A percentile compares a stretch with the other conserved stretches of the same genome.
These are phyloP conservation scores for Rhinophrynus dorsalis DNA, from an alignment of 2,797 vertebrate species.

Conservation along the genomic window DNA sequence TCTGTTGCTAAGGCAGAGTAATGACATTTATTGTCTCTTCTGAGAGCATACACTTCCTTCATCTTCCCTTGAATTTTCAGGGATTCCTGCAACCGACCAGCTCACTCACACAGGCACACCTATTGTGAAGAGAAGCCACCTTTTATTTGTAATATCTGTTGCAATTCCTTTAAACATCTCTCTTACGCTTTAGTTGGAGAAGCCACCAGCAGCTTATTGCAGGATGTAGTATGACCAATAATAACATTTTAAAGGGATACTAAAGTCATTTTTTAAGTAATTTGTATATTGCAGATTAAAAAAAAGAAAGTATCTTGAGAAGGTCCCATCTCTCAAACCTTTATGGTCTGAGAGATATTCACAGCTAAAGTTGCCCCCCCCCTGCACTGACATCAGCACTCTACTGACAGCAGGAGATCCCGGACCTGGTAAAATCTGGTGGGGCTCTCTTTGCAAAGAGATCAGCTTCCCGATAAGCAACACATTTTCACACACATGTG, in stretches of 20 bases:
- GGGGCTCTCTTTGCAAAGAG: too few relatives aligned
- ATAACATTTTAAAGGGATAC: background rate
- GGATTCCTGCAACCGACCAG: background rate
- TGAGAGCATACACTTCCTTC: background rate
- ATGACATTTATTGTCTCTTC: constrained; percentile 16
- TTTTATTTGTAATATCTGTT: constrained; percentile 6
- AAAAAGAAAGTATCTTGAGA: too few relatives aligned
- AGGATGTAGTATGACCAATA: background rate
- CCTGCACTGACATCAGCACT: too few relatives aligned
- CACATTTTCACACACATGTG: too few relatives aligned
- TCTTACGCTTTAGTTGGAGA: background rate
- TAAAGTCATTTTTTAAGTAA: too few relatives aligned
- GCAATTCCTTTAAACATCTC: constrained; percentile 9
- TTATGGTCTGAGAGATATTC: too few relatives aligned
- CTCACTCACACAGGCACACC: background rate
- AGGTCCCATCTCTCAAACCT: too few relatives aligned
- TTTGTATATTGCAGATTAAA: too few relatives aligned
- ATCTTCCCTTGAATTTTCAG: constrained; percentile 9
- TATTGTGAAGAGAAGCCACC: background rate
- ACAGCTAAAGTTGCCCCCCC: too few relatives aligned
- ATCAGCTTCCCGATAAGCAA: too few relatives aligned
- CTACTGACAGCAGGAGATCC: too few relatives aligned
- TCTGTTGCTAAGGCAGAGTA: constrained; percentile 17
- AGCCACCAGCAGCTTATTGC: background rate
- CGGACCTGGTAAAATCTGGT: too few relatives aligned